These are phyloP conservation scores for Thalassoma bifasciatum DNA, from an alignment of 2,113 vertebrate genomes.

Conservation along the genomic window DNA sequence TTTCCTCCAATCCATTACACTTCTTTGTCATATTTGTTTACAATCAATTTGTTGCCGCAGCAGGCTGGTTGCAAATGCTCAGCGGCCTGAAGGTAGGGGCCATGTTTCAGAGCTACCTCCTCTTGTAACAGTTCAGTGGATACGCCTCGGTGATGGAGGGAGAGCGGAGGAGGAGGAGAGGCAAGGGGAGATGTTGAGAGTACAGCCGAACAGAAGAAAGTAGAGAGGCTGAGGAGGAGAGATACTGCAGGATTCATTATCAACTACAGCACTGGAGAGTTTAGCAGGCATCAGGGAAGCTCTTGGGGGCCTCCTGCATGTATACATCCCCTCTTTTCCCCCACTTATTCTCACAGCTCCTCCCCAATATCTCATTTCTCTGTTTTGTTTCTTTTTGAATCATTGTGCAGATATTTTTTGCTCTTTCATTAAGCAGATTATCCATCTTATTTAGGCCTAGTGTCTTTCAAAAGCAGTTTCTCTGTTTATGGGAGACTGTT, in stretches of 20 bases:
- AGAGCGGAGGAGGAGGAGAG: conserved; percentile 25
- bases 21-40: conserved; percentile 55
- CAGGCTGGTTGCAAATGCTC: conserved; percentile 13
- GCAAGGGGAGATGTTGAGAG: conserved; percentile 10
- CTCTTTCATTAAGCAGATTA: neutral
- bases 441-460: conserved; percentile 5
- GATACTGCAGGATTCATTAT: conserved; percentile 66
- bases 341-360: neutral
- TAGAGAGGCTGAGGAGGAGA: conserved; percentile 59
- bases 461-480: neutral
- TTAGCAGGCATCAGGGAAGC: conserved; percentile 54
- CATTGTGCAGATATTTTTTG: conserved; percentile 1
- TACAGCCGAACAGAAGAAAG: conserved; percentile 30
- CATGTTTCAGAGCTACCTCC: conserved; percentile 46
- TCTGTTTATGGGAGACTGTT: conserved; percentile 5
- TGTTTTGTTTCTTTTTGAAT: neutral
- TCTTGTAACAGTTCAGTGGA: conserved; percentile 61
- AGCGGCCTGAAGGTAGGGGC: conserved; percentile 34
- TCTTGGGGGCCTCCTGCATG: conserved; percentile 28
- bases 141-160: conserved; percentile 38
- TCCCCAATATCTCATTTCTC: conserved; percentile 12
- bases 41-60: conserved; percentile 38
- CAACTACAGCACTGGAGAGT: conserved; percentile 56
- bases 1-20: conserved; percentile 35
- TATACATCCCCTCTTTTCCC: neutral